Conservation (phyloP, 2,888 invertebrate genomes). For the Lochmaea crataegi region DNA sequence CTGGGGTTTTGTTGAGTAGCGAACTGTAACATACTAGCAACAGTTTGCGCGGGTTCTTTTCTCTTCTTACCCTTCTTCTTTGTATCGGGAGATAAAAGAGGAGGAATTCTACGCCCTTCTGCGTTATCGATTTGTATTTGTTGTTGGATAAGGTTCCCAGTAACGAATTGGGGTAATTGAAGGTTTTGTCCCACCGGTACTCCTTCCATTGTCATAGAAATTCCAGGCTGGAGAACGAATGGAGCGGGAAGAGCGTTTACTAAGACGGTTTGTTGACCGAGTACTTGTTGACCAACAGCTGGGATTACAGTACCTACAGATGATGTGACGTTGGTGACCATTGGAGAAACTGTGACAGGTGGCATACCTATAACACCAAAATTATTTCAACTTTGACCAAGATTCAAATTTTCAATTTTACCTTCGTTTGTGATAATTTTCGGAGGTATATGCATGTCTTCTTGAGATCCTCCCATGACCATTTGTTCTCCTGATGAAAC, state of each 20-base stretch:
- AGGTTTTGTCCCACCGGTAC: slow-evolving; percentile 71
- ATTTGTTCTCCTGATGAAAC: slow-evolving; percentile 81
- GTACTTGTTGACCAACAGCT: slow-evolving; percentile 72
- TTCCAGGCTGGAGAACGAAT: slow-evolving; percentile 81
- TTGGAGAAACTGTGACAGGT: slow-evolving; percentile 72
- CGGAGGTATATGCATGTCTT: slow-evolving; percentile 70
- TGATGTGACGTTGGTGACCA: slow-evolving; percentile 74
- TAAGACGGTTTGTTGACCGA: slow-evolving; percentile 82
- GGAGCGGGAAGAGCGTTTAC: slow-evolving; percentile 84
- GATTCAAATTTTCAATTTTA: not conserved
- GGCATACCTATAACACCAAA: slow-evolving; percentile 64
- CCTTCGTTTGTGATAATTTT: slow-evolving; percentile 48
- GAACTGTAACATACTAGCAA: slow-evolving; percentile 78
- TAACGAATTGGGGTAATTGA: slow-evolving; percentile 76
- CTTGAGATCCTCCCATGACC: slow-evolving; percentile 72
- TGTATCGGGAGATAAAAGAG: slow-evolving; percentile 77
- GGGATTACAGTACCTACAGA: slow-evolving; percentile 75
- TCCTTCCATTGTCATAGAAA: slow-evolving; percentile 79
- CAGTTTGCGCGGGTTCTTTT: slow-evolving; percentile 76
- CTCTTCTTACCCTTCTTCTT: slow-evolving; percentile 76
- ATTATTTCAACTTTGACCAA: not conserved
- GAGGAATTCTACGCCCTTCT: slow-evolving; percentile 64
- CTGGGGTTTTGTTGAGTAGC: slow-evolving; percentile 75
- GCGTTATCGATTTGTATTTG: slow-evolving; percentile 70
- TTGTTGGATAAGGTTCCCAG: slow-evolving; percentile 73